Conservation (phyloP, 1,140 invertebrate genomes). For the Drosophila grimshawi region DNA sequence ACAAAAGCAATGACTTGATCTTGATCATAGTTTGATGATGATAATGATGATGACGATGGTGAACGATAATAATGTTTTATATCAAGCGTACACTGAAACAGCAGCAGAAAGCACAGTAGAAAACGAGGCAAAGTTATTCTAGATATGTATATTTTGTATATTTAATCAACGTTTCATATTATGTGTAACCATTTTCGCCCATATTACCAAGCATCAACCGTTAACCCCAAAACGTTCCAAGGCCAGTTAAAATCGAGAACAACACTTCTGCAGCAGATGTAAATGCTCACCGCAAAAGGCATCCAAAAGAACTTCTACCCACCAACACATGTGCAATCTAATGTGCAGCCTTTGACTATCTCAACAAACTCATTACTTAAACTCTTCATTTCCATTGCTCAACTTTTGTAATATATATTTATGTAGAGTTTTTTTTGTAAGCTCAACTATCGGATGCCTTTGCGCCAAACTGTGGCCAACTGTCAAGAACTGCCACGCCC, state of each 20-base stretch:
- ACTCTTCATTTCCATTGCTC: conserved; percentile 33
- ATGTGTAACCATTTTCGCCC: conserved; percentile 3
- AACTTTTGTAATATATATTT: conserved; percentile 81
- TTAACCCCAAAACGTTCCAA: not conserved
- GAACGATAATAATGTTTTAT: conserved; percentile 33
- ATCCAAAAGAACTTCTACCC: conserved; percentile 8
- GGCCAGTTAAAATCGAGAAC: not conserved
- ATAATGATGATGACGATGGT: conserved; percentile 19
- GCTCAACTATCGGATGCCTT: conserved; percentile 33
- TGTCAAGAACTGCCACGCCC: conserved; percentile 60
- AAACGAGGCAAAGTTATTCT: conserved; percentile 33
- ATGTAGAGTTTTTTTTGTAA: conserved; percentile 23
- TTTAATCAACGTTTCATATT: conserved; percentile 34
- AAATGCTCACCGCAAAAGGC: conserved; percentile 1
- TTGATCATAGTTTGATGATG: conserved; percentile 35
- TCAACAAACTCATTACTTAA: conserved; percentile 2
- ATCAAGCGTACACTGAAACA: conserved; percentile 29
- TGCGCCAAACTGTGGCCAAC: conserved; percentile 46
- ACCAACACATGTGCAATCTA: conserved; percentile 1
- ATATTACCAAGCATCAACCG: not conserved
- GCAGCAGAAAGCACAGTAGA: conserved; percentile 23
- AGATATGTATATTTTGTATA: conserved; percentile 27
- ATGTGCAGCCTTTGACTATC: conserved; percentile 6
- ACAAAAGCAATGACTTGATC: conserved; percentile 49
- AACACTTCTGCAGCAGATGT: conserved; percentile 15